Conservation (phyloP, 2,797 vertebrate species). For the Crenuchus spilurus region DNA sequence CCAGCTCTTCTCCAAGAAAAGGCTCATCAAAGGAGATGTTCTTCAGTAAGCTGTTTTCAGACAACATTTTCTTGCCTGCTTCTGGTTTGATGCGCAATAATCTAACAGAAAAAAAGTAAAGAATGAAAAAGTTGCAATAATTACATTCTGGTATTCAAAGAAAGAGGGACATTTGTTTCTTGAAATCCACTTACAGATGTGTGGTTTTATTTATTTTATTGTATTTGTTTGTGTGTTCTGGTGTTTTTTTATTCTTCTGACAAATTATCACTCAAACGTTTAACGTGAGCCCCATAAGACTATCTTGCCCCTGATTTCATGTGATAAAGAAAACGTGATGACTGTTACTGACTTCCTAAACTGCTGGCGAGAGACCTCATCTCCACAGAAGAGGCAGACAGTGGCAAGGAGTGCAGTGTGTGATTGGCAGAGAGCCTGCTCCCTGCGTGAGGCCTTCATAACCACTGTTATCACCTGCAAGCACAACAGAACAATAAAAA, state of each 20-base stretch:
- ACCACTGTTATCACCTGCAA: slow-evolving; percentile 86
- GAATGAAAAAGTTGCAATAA: no score
- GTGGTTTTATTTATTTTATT: no score
- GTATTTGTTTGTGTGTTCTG: no score
- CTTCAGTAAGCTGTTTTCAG: slow-evolving; percentile 83
- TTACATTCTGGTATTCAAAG: no score
- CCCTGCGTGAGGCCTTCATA: slow-evolving; percentile 78
- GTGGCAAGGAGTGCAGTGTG: slow-evolving; percentile 77
- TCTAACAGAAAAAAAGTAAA: slow-evolving; percentile 52
- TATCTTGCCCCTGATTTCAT: no score
- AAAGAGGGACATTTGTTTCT: no score
- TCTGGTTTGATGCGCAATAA: slow-evolving; percentile 78
- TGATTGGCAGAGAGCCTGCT: slow-evolving; percentile 67
- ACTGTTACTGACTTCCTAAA: slow-evolving; percentile 83
- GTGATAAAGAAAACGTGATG: no score
- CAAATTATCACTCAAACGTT: no score
- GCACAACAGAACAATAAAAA: slow-evolving; percentile 20
- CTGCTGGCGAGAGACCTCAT: slow-evolving; percentile 91
- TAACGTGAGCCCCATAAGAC: no score
- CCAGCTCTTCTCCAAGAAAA: slow-evolving; percentile 86
- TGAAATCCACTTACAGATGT: no score
- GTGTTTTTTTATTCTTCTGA: no score
- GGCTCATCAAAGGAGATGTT: slow-evolving; percentile 84
- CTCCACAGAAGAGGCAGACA: slow-evolving; percentile 90
- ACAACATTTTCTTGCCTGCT: slow-evolving; percentile 74